phyloP scores from a whole-genome alignment of 2,888 invertebrate genomes.

The Plagiodera versicolora region DNA sequence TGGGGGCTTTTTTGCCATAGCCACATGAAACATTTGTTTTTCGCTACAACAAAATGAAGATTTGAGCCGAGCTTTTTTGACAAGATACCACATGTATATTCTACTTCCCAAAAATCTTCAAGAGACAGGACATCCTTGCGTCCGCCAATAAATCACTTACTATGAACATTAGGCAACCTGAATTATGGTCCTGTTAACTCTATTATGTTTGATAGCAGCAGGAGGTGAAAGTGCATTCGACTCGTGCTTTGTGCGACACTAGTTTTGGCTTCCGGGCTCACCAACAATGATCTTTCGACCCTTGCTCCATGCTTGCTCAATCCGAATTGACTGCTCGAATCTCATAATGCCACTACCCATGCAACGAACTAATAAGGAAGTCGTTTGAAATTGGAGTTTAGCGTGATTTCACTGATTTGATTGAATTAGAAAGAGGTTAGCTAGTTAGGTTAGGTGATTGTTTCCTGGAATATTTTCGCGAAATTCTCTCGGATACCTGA shows the following conservation, averaged over 20 bases:
- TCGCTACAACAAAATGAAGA: too few relatives aligned
- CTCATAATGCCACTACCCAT: slow-evolving; percentile 37
- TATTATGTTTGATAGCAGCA: slow-evolving; percentile 33
- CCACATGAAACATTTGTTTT: too few relatives aligned
- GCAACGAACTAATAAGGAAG: slow-evolving; percentile 43
- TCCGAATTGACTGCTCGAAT: slow-evolving; percentile 24
- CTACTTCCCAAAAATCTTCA: too few relatives aligned
- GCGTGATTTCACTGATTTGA: slow-evolving; percentile 20
- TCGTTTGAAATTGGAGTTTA: slow-evolving; percentile 32
- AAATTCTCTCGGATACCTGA: neutral
- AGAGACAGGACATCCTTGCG: too few relatives aligned
- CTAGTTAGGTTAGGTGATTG: neutral
- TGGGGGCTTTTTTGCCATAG: too few relatives aligned
- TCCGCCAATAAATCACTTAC: too few relatives aligned
- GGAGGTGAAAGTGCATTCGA: slow-evolving; percentile 43
- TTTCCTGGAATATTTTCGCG: neutral
- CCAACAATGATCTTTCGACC: slow-evolving; percentile 43
- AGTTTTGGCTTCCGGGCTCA: slow-evolving; percentile 46
- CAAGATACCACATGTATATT: too few relatives aligned
- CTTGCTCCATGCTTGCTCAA: slow-evolving; percentile 25
- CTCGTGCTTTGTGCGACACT: slow-evolving; percentile 36
- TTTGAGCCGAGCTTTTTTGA: too few relatives aligned
- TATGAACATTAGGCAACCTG: neutral
- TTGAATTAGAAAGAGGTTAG: slow-evolving; percentile 8
- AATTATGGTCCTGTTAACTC: slow-evolving; percentile 26